Base-by-base conservation (phyloP, 1,140 invertebrate genomes). In the Aporrectodea caliginosa region DNA sequence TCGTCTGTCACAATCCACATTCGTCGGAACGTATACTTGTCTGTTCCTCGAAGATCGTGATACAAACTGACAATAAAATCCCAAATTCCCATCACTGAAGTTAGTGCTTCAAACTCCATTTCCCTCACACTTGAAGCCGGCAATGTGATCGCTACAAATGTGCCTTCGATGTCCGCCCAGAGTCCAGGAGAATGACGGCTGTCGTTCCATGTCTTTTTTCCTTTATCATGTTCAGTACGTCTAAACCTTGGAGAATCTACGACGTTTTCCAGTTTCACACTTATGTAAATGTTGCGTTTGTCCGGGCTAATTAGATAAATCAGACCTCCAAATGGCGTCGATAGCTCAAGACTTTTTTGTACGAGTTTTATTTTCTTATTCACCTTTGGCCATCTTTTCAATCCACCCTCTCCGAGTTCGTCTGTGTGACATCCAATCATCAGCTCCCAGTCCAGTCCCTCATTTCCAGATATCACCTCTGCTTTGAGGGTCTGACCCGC, bases 161-260 rank as follows among this genome's bases (percentile, higher is more conserved):
- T 70, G n/a, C 83, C 83, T 69, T 77, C 33, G 27, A 84, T 79
- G 70, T 84, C 83, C 70, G 80, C 82, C 83, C 83, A 84, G 35
- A 83, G 43, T 16, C 82, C 83, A 1, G 82, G 82, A 6, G 79
- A 34, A 2, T 77, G 16, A 73, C 77, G 29, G 68, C 73, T 74
- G 16, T 35, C 33, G 27, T 30, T 27, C 81, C 81, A 81, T 58
- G 35, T 30, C 72, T 70, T 16, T 58, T 22, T 58, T 29, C 73
- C 43, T 2, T 58, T 72, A 14, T 74, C 77, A 16, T 71, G 33
- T 33, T 81, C 71, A 14, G n/a, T 35, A 12, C 71, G 31, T 34
- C 78, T 71, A 69, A 75, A 78, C 22, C 35, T 32, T 27, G 80
- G 80, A 68, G 69, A 70, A 29, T 77, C 35, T 6, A 78, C 33